phyloP scores from a whole-genome alignment of 2,888 invertebrate genomes.

The Ichneumoninae sp. region DNA sequence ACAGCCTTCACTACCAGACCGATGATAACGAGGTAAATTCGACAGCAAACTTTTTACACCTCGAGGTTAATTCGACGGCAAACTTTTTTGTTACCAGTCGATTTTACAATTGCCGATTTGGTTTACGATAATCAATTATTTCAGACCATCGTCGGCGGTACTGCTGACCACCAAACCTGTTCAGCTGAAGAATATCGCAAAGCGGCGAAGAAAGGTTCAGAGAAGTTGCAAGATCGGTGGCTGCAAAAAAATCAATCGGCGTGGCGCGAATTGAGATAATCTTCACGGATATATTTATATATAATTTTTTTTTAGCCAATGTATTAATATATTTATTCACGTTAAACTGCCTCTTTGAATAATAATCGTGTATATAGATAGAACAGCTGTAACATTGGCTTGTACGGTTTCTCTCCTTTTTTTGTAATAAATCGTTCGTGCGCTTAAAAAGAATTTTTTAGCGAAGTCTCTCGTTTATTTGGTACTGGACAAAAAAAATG shows the following conservation, averaged over 20 bases:
- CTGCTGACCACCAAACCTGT: constrained; percentile 54
- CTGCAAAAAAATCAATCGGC: constrained; percentile 54
- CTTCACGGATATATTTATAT: neutral
- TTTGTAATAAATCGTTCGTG: constrained; percentile 30
- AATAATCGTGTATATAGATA: constrained; percentile 53
- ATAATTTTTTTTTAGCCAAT: constrained; percentile 59
- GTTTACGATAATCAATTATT: constrained; percentile 11
- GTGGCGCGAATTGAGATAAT: constrained; percentile 33
- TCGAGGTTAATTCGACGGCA: no score
- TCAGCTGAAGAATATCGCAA: constrained; percentile 43
- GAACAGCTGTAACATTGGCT: constrained; percentile 50
- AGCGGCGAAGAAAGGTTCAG: constrained; percentile 52
- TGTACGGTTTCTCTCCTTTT: neutral
- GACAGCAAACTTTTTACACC: neutral
- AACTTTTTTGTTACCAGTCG: neutral
- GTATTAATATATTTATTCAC: constrained; percentile 66
- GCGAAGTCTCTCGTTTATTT: constrained; percentile 32
- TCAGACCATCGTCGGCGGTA: constrained; percentile 63
- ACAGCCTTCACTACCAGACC: constrained; percentile 37
- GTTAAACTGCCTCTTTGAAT: constrained; percentile 56
- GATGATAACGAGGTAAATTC: constrained; percentile 48
- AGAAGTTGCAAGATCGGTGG: constrained; percentile 44
- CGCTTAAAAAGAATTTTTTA: constrained; percentile 48
- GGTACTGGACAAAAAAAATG: constrained; percentile 14
- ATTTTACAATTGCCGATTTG: neutral